Evolutionary conservation across 2,888 invertebrate species (phyloP).

Genomic region (Laothoe populi): DNA sequence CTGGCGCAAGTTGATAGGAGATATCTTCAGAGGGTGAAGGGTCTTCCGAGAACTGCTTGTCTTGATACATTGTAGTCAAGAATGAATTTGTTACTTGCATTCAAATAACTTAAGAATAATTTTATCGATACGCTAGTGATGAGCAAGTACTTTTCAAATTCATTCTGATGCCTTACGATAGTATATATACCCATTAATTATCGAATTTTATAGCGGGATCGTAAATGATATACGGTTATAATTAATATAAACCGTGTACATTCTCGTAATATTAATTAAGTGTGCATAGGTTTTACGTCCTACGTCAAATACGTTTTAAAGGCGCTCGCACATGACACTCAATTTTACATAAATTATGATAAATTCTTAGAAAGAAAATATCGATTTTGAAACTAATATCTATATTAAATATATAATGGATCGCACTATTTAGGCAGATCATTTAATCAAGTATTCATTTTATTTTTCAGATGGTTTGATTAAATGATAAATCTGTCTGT

Average conservation of each 20-base stretch:
- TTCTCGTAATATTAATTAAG: slow-evolving; percentile 23
- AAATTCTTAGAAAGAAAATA: too few species aligned
- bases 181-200: neutral
- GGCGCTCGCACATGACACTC: slow-evolving; percentile 9
- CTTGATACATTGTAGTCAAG: neutral
- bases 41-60: neutral
- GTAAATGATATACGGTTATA: slow-evolving; percentile 27
- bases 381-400: too few species aligned
- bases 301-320: slow-evolving; percentile 30
- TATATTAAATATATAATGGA: too few species aligned
- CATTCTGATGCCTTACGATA: neutral
- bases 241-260: slow-evolving; percentile 26
- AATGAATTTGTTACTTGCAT: slow-evolving; percentile 7
- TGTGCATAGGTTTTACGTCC: slow-evolving; percentile 13
- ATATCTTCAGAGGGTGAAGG: neutral
- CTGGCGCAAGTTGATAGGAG: neutral
- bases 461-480: too few species aligned
- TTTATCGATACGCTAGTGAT: slow-evolving; percentile 8
- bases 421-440: too few species aligned
- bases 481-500: too few species aligned
- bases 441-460: too few species aligned
- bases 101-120: neutral
- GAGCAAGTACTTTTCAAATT: neutral
- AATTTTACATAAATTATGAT: neutral
- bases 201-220: neutral